Base-by-base conservation (phyloP, 2,888 invertebrate species). In the Drosophila birchii region DNA sequence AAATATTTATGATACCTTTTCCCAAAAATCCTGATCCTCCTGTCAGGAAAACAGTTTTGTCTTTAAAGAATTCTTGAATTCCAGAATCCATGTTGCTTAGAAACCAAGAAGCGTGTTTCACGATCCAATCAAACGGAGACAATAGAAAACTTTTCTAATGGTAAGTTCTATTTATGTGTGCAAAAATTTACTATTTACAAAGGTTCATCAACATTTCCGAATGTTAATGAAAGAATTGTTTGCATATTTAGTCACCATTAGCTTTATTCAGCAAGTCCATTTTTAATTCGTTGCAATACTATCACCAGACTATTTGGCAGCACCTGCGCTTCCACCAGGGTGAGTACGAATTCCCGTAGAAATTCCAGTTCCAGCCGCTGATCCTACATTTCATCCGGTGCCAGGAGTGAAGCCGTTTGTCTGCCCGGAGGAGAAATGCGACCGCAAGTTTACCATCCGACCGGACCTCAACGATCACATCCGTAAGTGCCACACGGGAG, bases 261-360 rank as follows among this genome's bases (percentile, higher is more conserved):
- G 12, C 12, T 12, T 20, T 1, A 7, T 6, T 44, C 43, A 14
- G 1, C 14, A 12, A 4, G 23, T 44, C 14, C 14, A 14, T 44
- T 44, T 23, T 44, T 8, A 23, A 14, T 14, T 20, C 7, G 3
- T 14, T 44, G 44, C 20, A 20, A 14, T 12, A 12, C n/a, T n/a
- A n/a, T n/a, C 43, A 20, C 18, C 18, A 41, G 26, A n/a, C n/a
- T n/a, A n/a, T n/a, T n/a, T 95, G 95, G 94, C 95, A 95, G 63
- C 95, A 95, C 81, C 94, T 95, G 90, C 92, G 95, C 75, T 95
- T 95, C 78, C 95, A 95, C 89, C 94, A 94, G 93, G 95, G 94
- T 92, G 44, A 78, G 79, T 72, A 26, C 1, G 26, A 29, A 1
- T 14, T 6, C 9, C 11, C 34, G 2, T 14, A 14, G 5, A 18